A percentile compares a stretch with the other conserved stretches of the same genome.
Conservation (phyloP, 2,888 invertebrate species). For the Agrochola macilenta region DNA sequence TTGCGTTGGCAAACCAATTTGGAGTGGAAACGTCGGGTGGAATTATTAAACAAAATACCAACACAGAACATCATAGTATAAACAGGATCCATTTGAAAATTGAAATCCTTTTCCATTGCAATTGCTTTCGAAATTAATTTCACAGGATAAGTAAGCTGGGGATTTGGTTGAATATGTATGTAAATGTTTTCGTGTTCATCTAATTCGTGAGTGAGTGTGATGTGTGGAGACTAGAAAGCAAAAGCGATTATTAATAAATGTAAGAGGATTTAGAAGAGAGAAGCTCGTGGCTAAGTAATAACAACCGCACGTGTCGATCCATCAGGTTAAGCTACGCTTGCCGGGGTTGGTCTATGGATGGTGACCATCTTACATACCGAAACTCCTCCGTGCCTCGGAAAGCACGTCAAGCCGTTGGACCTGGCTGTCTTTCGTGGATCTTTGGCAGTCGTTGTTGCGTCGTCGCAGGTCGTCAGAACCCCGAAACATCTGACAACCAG, state of each 20-base stretch:
- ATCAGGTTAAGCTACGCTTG: no score
- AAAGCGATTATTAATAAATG: background rate
- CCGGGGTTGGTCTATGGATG: no score
- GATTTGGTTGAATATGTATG: constrained; percentile 9
- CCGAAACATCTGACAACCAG: no score
- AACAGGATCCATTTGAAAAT: constrained; percentile 38
- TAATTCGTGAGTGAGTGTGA: background rate
- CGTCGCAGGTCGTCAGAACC: no score
- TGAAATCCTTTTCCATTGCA: constrained; percentile 46
- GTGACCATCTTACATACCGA: no score
- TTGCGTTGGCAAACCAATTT: constrained; percentile 56
- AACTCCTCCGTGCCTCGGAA: no score
- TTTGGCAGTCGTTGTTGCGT: no score
- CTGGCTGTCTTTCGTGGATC: no score
- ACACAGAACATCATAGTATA: constrained; percentile 15
- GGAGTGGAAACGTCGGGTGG: constrained; percentile 25
- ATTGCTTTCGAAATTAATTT: constrained; percentile 51
- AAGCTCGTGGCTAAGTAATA: no score
- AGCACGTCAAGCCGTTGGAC: no score
- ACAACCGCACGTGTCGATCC: no score
- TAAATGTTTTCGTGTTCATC: constrained; percentile 19
- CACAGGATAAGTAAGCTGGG: constrained; percentile 13
- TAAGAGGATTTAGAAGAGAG: no score
- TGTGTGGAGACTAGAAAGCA: background rate
- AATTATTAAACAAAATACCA: constrained; percentile 51